Evolutionary conservation across 2,888 invertebrate species (phyloP).

Genomic region (Drosophila pseudotalamancana): DNA sequence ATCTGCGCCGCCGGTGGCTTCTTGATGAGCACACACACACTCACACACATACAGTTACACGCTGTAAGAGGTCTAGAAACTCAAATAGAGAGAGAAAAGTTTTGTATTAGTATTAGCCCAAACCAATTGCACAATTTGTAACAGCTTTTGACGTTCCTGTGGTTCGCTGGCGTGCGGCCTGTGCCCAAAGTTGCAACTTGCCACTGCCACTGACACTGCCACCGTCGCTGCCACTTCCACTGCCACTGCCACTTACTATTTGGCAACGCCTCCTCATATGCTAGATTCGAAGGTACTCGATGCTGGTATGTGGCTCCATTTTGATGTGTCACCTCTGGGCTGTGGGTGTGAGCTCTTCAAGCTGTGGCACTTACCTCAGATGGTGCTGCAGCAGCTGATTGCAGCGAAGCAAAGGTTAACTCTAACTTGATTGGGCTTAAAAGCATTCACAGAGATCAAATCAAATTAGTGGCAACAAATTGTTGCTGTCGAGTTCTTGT

Average conservation of each 20-base stretch:
- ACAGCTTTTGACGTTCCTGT: conserved; percentile 70
- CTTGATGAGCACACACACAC: conserved; percentile 49
- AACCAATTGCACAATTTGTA: conserved; percentile 77
- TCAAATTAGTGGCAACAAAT: conserved; percentile 2
- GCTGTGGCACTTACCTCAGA: conserved; percentile 14
- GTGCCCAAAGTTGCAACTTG: conserved; percentile 36
- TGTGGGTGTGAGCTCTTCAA: conserved; percentile 53
- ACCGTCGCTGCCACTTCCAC: conserved; percentile 26
- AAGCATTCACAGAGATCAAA: not conserved
- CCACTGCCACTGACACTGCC: conserved; percentile 32
- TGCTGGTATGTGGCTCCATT: not conserved
- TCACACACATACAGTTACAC: conserved; percentile 13
- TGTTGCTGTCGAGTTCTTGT: conserved; percentile 9
- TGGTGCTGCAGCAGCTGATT: conserved; percentile 20
- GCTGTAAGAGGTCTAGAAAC: conserved; percentile 30
- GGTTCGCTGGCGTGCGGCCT: conserved; percentile 34
- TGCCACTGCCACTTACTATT: conserved; percentile 31
- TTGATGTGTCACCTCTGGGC: conserved; percentile 58
- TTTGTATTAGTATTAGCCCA: conserved; percentile 64
- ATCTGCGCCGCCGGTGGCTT: conserved; percentile 55
- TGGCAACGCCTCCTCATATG: conserved; percentile 51
- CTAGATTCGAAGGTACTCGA: conserved; percentile 16
- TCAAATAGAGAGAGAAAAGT: conserved; percentile 39
- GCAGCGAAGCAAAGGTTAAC: conserved; percentile 31
- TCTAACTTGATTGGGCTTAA: conserved; percentile 19